Percentiles rank a stretch among this genome's conserved stretches.
These are phyloP conservation scores for Enteromius trimaculatus DNA, from an alignment of 2,797 vertebrate species.

Conservation along the genomic window DNA sequence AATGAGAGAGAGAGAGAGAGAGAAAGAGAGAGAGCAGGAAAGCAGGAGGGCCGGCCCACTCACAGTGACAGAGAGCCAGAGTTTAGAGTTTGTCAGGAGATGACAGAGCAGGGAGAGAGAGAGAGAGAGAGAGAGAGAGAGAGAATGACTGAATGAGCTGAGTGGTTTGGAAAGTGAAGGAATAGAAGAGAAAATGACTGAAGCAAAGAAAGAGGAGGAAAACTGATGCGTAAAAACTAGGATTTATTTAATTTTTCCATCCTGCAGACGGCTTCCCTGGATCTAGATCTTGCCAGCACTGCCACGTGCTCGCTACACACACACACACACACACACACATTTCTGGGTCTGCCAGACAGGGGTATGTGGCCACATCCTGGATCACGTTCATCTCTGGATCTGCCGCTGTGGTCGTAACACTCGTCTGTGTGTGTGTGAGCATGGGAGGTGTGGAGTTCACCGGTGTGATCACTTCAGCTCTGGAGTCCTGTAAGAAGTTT, in stretches of 20 bases:
- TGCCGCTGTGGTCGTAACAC: conserved; percentile 43
- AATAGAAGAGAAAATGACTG: conserved; percentile 68
- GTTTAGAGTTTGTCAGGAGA: conserved; percentile 49
- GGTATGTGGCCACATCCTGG: conserved; percentile 59
- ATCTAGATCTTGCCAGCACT: conserved; percentile 67
- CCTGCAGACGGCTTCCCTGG: conserved; percentile 42
- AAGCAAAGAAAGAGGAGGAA: conserved; percentile 12
- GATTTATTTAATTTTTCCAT: conserved; percentile 39
- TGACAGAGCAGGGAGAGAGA: conserved; percentile 44
- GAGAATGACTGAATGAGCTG: conserved; percentile 31
- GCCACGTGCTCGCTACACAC: conserved; percentile 47
- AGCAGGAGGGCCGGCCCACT: conserved; percentile 30
- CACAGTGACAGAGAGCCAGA: conserved; percentile 60
- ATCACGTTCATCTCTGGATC: conserved; percentile 48
- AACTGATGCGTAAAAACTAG: conserved; percentile 5
- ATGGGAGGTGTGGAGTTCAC: conserved; percentile 50
- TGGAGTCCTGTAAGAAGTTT: conserved; percentile 47
- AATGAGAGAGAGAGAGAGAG: background rate
- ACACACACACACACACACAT: conserved; percentile 42
- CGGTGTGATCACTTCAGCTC: conserved; percentile 67
- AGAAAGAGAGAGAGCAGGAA: background rate
- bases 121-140: conserved; percentile 44
- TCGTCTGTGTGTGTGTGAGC: conserved; percentile 28
- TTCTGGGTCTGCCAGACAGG: conserved; percentile 68
- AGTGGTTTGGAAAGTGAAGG: conserved; percentile 49